phyloP scores from a whole-genome alignment of 1,140 invertebrate genomes.

The Drosophila tropicalis region DNA sequence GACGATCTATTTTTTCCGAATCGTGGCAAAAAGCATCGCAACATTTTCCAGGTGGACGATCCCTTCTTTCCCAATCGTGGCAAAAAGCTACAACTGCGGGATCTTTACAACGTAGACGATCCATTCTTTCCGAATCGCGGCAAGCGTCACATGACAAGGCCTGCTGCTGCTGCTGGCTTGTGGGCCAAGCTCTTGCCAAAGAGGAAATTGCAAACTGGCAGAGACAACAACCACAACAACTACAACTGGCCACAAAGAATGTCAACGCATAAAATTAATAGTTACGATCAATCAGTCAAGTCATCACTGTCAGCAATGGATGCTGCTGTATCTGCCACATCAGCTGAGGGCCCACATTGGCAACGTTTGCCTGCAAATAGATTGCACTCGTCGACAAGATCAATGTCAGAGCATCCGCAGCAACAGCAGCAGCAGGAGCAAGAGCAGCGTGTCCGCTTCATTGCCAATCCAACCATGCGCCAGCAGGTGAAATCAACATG shows the following conservation, averaged over 20 bases:
- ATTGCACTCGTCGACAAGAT: slow-evolving; percentile 70
- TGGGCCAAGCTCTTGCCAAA: slow-evolving; percentile 37
- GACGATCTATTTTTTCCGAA: slow-evolving; percentile 82
- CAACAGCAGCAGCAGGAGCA: not conserved
- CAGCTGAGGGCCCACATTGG: slow-evolving; percentile 28
- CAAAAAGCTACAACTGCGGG: slow-evolving; percentile 72
- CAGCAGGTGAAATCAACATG: slow-evolving; percentile 67
- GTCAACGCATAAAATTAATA: slow-evolving; percentile 80
- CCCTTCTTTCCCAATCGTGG: slow-evolving; percentile 72
- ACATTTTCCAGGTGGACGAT: slow-evolving; percentile 57
- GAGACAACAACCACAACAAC: slow-evolving; percentile 25
- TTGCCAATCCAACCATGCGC: slow-evolving; percentile 62
- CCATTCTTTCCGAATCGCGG: slow-evolving; percentile 77
- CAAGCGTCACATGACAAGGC: slow-evolving; percentile 57
- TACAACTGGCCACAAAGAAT: slow-evolving; percentile 71
- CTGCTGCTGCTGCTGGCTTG: slow-evolving; percentile 10
- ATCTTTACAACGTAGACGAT: slow-evolving; percentile 71
- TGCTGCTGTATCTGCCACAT: slow-evolving; percentile 21
- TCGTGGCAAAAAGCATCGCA: slow-evolving; percentile 75
- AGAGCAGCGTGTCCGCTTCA: slow-evolving; percentile 46
- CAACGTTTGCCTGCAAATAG: slow-evolving; percentile 65
- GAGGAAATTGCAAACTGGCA: slow-evolving; percentile 10
- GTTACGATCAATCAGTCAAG: slow-evolving; percentile 79
- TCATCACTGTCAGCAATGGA: slow-evolving; percentile 72
- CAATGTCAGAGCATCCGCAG: slow-evolving; percentile 69